These are phyloP conservation scores for Rhegmatorhina hoffmannsi DNA, from an alignment of 2,113 vertebrate genomes.

Conservation along the genomic window DNA sequence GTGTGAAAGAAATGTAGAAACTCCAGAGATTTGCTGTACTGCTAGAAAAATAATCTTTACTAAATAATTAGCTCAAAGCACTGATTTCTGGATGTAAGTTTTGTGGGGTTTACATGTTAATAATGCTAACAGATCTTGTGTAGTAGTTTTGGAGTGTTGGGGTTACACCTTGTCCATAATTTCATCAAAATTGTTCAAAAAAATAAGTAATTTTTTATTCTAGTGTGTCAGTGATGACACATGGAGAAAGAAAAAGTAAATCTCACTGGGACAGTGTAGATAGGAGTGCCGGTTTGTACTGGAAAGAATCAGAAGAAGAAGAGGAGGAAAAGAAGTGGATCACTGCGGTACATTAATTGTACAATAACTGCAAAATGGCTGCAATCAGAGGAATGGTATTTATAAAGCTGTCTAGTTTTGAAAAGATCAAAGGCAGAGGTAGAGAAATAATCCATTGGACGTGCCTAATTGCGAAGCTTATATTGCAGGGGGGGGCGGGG, in stretches of 20 bases:
- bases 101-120: not conserved
- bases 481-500: too few relatives aligned
- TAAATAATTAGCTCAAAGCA: not conserved
- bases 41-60: not conserved
- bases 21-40: conserved; percentile 20
- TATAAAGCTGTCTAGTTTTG: not conserved
- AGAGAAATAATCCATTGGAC: not conserved
- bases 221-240: not conserved
- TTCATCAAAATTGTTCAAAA: not conserved
- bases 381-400: not conserved
- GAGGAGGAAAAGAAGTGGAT: not conserved
- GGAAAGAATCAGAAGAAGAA: not conserved
- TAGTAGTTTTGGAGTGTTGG: rapidly evolving
- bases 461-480: not conserved
- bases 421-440: conserved; percentile 24
- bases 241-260: not conserved
- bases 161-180: not conserved
- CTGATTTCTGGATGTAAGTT: not conserved
- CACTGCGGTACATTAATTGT: not conserved
- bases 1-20: conserved; percentile 33
- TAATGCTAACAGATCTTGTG: not conserved
- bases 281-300: not conserved
- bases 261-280: not conserved
- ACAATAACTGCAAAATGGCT: conserved; percentile 54
- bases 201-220: not conserved